A percentile compares a stretch with the other conserved stretches of the same genome.
These are phyloP conservation scores for Pseudomyrmex gracilis DNA, from an alignment of 1,140 invertebrate genomes.

Conservation along the genomic window DNA sequence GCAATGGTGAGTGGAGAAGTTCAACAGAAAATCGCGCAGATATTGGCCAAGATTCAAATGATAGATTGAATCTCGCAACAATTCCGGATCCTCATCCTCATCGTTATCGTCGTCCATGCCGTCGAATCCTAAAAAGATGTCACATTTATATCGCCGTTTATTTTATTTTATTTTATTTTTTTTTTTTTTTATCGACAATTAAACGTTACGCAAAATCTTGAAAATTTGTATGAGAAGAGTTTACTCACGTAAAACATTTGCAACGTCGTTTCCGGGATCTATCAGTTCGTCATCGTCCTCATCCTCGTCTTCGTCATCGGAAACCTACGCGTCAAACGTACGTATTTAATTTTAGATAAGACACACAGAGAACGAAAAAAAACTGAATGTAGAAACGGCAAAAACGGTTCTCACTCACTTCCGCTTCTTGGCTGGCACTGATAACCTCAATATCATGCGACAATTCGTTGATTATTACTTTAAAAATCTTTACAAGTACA, in stretches of 20 bases:
- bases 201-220: background rate
- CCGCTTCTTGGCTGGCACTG: conserved; percentile 70
- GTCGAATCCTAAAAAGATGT: conserved; percentile 70
- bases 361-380: background rate
- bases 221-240: background rate
- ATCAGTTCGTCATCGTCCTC: conserved; percentile 79
- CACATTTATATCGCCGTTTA: background rate
- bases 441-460: conserved; percentile 83
- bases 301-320: conserved; percentile 82
- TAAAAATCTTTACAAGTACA: conserved; percentile 87
- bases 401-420: conserved; percentile 68
- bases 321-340: conserved; percentile 71
- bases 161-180: too few species aligned
- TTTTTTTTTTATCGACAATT: background rate
- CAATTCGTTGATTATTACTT: conserved; percentile 86
- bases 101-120: conserved; percentile 81
- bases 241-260: conserved; percentile 76
- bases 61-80: conserved; percentile 88
- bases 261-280: conserved; percentile 78
- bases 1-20: conserved; percentile 87
- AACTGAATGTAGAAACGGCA: background rate
- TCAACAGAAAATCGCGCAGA: conserved; percentile 87
- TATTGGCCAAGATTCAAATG: conserved; percentile 87
- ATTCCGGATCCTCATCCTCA: conserved; percentile 86
- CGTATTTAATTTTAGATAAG: conserved; percentile 28